These are phyloP conservation scores for Phytoseiulus persimilis DNA, from an alignment of 2,888 invertebrate species.

Conservation along the genomic window DNA sequence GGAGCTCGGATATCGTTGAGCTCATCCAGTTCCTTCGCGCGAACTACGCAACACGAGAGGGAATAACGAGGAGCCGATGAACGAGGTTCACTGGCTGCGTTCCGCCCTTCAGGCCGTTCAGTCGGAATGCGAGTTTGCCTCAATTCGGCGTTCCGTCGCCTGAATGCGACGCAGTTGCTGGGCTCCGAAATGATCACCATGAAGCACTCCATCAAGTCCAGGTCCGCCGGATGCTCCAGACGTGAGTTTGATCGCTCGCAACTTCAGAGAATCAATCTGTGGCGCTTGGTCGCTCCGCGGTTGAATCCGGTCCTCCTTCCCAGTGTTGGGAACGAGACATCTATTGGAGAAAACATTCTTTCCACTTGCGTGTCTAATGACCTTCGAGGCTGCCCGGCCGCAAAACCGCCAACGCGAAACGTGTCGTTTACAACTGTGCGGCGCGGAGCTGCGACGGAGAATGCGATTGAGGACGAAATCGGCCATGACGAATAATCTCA, in stretches of 20 bases:
- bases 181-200: neutral
- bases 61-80: neutral
- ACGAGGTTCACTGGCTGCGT: neutral
- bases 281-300: neutral
- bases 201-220: neutral
- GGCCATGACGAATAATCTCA: no score
- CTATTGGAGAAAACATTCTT: neutral
- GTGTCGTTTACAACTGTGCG: no score
- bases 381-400: neutral
- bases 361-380: neutral
- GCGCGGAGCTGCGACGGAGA: no score
- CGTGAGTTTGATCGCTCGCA: neutral
- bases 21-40: no score
- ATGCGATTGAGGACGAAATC: neutral
- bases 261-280: neutral
- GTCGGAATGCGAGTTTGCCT: neutral
- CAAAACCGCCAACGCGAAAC: neutral
- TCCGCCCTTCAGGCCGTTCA: neutral
- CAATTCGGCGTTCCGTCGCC: neutral
- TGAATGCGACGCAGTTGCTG: neutral
- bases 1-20: no score
- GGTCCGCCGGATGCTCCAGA: neutral
- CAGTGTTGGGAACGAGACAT: neutral
- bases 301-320: neutral
- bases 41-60: neutral